A percentile compares a stretch with the other conserved stretches of the same genome.
These are phyloP conservation scores for Setophaga coronata DNA, from an alignment of 2,113 vertebrate genomes.

Conservation along the genomic window DNA sequence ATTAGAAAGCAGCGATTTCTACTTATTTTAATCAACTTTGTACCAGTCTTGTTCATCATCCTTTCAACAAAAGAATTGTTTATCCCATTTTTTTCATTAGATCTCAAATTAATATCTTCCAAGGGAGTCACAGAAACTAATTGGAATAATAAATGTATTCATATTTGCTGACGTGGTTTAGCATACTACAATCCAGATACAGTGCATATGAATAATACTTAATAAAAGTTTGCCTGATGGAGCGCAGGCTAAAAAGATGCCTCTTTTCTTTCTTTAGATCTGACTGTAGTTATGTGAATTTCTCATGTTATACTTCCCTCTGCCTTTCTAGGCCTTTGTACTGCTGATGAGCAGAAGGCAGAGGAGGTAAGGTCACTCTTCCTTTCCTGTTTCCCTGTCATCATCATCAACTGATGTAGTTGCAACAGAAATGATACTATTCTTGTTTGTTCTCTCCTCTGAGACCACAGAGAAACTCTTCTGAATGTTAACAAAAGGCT, in stretches of 20 bases:
- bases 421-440: neutral
- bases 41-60: neutral
- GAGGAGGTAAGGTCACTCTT: conserved; percentile 15
- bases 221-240: neutral
- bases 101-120: conserved; percentile 33
- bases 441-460: conserved; percentile 5
- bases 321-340: neutral
- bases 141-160: neutral
- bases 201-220: neutral
- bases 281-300: neutral
- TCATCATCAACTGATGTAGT: neutral
- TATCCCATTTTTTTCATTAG: conserved; percentile 1
- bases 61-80: conserved; percentile 41
- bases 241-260: neutral
- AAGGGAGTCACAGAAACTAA: neutral
- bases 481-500: conserved; percentile 29
- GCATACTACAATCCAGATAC: neutral
- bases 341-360: conserved; percentile 1
- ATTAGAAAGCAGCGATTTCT: neutral
- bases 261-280: neutral
- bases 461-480: neutral
- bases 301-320: neutral
- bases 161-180: neutral
- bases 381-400: neutral
- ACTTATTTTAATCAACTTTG: conserved; percentile 20